phyloP scores from a whole-genome alignment of 2,113 vertebrate genomes.

The Dasyprocta punctata region DNA sequence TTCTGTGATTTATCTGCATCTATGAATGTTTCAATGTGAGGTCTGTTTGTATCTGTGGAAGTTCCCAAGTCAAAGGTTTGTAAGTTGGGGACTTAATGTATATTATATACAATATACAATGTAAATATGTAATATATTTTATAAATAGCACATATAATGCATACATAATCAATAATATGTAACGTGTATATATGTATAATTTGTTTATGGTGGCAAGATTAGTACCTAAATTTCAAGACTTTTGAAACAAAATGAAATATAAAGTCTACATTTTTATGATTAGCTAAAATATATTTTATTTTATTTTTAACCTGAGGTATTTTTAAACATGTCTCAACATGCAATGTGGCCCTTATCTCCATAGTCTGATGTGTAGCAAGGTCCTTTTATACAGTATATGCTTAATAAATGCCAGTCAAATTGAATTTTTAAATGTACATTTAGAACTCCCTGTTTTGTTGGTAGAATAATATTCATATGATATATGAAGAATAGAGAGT shows the following conservation, averaged over 20 bases:
- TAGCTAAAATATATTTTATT: not conserved
- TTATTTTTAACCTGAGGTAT: not conserved
- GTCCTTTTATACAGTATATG: not conserved
- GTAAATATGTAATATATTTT: not conserved
- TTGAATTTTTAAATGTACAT: constrained; percentile 59
- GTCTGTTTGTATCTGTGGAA: not conserved
- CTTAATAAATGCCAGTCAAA: constrained; percentile 56
- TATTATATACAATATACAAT: not conserved
- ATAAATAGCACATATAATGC: not conserved
- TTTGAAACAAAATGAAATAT: not conserved
- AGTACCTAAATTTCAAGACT: not conserved
- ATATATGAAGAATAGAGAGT: constrained; percentile 60
- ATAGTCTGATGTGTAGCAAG: not conserved
- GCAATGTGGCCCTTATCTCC: not conserved
- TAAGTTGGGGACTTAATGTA: not conserved
- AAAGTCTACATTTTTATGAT: not conserved
- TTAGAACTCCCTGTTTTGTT: constrained; percentile 61
- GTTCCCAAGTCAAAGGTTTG: not conserved
- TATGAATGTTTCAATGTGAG: not conserved
- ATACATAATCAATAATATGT: not conserved
- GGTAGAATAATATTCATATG: constrained; percentile 66
- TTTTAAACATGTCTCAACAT: not conserved
- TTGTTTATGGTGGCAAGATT: not conserved
- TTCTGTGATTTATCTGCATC: not conserved
- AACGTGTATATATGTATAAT: not conserved